Evolutionary conservation across 2,797 vertebrate genomes (phyloP).

Genomic region (Decapterus maruadsi): DNA sequence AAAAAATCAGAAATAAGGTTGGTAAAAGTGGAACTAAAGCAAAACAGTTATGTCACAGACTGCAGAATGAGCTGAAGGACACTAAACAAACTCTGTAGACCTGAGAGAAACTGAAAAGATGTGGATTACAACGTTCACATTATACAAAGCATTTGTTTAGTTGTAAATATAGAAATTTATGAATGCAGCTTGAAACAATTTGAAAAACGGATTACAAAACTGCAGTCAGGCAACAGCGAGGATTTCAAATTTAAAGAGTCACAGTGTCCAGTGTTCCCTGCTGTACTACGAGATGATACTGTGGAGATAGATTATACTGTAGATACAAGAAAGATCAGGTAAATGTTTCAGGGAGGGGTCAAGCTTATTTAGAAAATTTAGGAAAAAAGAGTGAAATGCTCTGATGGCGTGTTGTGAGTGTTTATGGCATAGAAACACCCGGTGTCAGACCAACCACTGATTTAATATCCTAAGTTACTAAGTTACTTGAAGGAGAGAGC

Average conservation of each 20-base stretch:
- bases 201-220: background rate
- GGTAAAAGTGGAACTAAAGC: background rate
- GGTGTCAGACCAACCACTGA: background rate
- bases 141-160: background rate
- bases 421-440: background rate
- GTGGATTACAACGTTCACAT: background rate
- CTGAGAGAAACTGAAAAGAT: background rate
- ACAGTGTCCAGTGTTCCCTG: background rate
- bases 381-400: background rate
- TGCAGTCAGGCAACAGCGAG: background rate
- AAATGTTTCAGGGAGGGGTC: background rate
- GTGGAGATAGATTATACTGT: background rate
- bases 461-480: constrained; percentile 10
- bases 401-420: background rate
- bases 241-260: background rate
- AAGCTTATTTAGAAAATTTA: background rate
- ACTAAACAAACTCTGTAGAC: background rate
- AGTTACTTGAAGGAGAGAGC: constrained; percentile 19
- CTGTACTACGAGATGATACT: too few species aligned
- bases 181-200: background rate
- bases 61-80: background rate
- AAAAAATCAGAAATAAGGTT: background rate
- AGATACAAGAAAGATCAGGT: background rate
- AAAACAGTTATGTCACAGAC: background rate
- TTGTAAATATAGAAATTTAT: background rate